Evolutionary conservation across 37 sponge, comb jelly and placozoan species (phyloP), one percentile per base, ranked within the genome.

Genomic region (Ephydatia muelleri): DNA sequence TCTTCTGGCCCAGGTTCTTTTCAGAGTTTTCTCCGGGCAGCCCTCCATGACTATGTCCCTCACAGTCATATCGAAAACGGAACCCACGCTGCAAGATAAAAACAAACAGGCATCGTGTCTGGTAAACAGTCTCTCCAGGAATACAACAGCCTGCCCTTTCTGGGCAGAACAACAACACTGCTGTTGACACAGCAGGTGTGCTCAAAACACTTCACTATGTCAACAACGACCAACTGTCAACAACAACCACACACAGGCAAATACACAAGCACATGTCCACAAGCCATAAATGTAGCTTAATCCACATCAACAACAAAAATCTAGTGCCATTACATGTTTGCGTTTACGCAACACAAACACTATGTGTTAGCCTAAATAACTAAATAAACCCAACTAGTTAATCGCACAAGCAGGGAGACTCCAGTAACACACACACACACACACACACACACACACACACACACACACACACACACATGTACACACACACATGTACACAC

Each of bases 31-130:
- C 96, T 47, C 96, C 96, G 0, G 96, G 96, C 38, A 95, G 72
- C 27, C 96, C 96, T 16, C 96, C 96, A 83, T 95, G 96, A 68
- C 93, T 92, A 80, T 93, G 96, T 25, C 96, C 96, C 80, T 95
- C 96, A 66, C 96, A 95, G 69, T 91, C 94, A 73, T 95, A 95
- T 14, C 96, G 93, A 72, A 95, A 95, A 21, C 96, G 78, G 64
- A 95, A 95, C 25, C 96, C 96, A 81, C 96, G 77, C 96, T 95
- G 57, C 35, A 87, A 76, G 35, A 65, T 28, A 38, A 68, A 74
- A 70, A 68, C 28, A 22, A 32, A 39, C 9, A 5, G 1, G 11
- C 79, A 49, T 22, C 65, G 14, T 49, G 16, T 72, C 9, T 16
- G 57, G n/a, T n/a, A n/a, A n/a, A n/a, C n/a, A 1, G 16, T 11